phyloP scores from a whole-genome alignment of 2,888 invertebrate genomes.

The Aleiodes alternator region DNA sequence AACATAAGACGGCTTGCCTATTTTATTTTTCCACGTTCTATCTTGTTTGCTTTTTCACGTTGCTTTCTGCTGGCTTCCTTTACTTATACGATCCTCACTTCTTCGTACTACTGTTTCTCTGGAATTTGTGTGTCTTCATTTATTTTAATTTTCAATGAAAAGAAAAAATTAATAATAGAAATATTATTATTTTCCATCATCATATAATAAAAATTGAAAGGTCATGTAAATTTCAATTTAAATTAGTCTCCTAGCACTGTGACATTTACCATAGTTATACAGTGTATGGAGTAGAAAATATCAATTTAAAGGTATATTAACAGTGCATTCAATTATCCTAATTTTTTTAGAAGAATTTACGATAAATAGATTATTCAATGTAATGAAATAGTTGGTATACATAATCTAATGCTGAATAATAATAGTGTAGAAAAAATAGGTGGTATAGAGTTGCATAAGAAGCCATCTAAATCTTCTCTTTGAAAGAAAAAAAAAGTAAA shows the following conservation, averaged over 20 bases:
- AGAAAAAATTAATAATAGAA: not conserved
- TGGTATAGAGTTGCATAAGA: slow-evolving; percentile 71
- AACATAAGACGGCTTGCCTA: slow-evolving; percentile 76
- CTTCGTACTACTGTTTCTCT: not conserved
- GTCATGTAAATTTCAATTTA: not conserved
- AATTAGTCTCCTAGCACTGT: slow-evolving; percentile 4
- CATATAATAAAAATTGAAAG: not conserved
- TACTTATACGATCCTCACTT: not conserved
- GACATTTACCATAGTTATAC: not conserved
- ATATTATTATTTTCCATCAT: not conserved
- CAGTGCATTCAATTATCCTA: not conserved
- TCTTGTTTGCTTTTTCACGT: slow-evolving; percentile 27
- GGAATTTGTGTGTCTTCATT: slow-evolving; percentile 37
- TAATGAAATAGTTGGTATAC: not conserved
- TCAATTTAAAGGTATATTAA: not conserved
- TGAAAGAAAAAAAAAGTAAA: slow-evolving; percentile 67
- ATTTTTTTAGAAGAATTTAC: not conserved
- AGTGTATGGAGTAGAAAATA: not conserved
- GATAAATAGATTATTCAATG: not conserved
- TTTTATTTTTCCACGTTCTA: slow-evolving; percentile 56
- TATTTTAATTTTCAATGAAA: not conserved
- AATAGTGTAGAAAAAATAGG: slow-evolving; percentile 54
- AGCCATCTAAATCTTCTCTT: slow-evolving; percentile 70
- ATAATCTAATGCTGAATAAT: slow-evolving; percentile 9
- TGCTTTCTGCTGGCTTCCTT: slow-evolving; percentile 1